Percentiles rank a stretch among this genome's conserved stretches.
Conservation (phyloP, 2,888 invertebrate genomes). For the Exocentrus adspersus region DNA sequence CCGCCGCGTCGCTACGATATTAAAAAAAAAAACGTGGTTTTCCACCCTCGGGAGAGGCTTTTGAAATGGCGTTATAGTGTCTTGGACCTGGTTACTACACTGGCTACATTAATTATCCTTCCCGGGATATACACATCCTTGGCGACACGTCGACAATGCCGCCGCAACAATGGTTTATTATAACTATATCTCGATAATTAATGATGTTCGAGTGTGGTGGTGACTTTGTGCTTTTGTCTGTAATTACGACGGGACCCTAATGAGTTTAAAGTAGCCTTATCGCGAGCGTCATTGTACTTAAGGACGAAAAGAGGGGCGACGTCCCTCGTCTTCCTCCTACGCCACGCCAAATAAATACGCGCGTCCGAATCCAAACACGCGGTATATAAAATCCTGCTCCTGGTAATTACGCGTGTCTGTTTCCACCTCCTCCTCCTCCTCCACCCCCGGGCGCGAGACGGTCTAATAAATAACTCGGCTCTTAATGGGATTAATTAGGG, state of each 20-base stretch:
- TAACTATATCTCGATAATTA: constrained; percentile 62
- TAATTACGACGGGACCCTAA: constrained; percentile 58
- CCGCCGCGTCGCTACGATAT: too few relatives aligned
- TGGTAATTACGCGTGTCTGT: too few relatives aligned
- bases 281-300: constrained; percentile 43
- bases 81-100: constrained; percentile 48
- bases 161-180: constrained; percentile 61
- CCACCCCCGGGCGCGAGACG: constrained; percentile 35
- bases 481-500: constrained; percentile 43
- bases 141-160: constrained; percentile 61
- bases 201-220: constrained; percentile 60
- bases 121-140: constrained; percentile 60
- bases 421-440: too few relatives aligned
- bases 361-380: too few relatives aligned
- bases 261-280: constrained; percentile 60
- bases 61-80: constrained; percentile 41
- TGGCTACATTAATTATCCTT: constrained; percentile 59
- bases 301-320: constrained; percentile 25
- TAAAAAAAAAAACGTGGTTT: neutral
- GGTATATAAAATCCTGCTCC: too few relatives aligned
- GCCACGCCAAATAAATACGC: too few relatives aligned
- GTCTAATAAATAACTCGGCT: constrained; percentile 44
- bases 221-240: constrained; percentile 60
- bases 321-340: too few relatives aligned
- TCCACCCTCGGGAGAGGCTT: constrained; percentile 25